phyloP scores from a whole-genome alignment of 2,888 invertebrate genomes.

The Cheilosia pagana region DNA sequence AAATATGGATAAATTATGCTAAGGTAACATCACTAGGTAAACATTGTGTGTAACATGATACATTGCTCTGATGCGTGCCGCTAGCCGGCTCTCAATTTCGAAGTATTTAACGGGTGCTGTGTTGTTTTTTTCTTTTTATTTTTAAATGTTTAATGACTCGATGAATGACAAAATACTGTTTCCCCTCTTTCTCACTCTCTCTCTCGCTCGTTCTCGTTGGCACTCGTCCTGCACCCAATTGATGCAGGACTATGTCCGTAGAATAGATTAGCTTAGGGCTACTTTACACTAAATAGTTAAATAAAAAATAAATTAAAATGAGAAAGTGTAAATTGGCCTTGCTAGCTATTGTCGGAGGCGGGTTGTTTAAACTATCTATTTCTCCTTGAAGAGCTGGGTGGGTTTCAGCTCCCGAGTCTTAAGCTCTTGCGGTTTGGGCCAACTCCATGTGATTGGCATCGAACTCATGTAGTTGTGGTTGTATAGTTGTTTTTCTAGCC shows the following conservation, averaged over 20 bases:
- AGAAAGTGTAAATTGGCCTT: slow-evolving; percentile 53
- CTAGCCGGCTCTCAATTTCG: slow-evolving; percentile 46
- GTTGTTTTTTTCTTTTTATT: slow-evolving; percentile 2
- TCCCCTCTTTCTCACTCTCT: slow-evolving; percentile 14
- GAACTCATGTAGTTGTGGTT: slow-evolving; percentile 91
- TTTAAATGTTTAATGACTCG: slow-evolving; percentile 26
- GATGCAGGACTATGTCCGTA: slow-evolving; percentile 16
- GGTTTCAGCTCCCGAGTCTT: slow-evolving; percentile 82
- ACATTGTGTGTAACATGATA: slow-evolving; percentile 23
- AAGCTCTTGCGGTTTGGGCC: slow-evolving; percentile 84
- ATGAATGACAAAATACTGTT: slow-evolving; percentile 67
- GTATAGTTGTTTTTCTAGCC: slow-evolving; percentile 90
- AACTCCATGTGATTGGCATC: slow-evolving; percentile 88
- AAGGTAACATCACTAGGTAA: slow-evolving; percentile 45
- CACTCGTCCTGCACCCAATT: slow-evolving; percentile 11
- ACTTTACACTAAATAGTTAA: slow-evolving; percentile 57
- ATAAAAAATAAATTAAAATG: slow-evolving; percentile 60
- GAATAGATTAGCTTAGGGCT: slow-evolving; percentile 42
- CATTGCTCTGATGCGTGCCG: slow-evolving; percentile 24
- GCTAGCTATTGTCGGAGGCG: slow-evolving; percentile 33
- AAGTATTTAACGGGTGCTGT: slow-evolving; percentile 32
- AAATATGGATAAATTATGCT: slow-evolving; percentile 36
- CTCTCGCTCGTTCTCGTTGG: not conserved
- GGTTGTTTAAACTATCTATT: slow-evolving; percentile 44
- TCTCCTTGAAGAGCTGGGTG: slow-evolving; percentile 79